These are phyloP conservation scores for Coelogynopora nodosa DNA, from an alignment of 2,888 invertebrate genomes.

Conservation along the genomic window DNA sequence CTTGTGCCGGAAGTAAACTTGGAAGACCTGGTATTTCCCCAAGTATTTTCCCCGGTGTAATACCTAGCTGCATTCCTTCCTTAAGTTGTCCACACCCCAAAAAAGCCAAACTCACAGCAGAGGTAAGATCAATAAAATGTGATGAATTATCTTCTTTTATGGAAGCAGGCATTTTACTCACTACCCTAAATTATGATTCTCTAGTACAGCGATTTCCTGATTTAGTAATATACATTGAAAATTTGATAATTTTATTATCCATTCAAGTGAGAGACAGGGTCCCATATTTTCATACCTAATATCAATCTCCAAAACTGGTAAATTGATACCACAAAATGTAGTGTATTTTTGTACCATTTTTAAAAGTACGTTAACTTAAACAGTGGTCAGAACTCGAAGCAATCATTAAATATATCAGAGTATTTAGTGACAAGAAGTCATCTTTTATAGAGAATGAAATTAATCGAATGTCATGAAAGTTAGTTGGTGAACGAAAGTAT, in stretches of 20 bases:
- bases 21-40: neutral
- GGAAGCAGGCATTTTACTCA: neutral
- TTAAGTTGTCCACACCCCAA: neutral
- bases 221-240: neutral
- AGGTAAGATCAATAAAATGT: neutral
- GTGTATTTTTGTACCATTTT: neutral
- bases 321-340: neutral
- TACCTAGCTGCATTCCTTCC: neutral
- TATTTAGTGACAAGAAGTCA: neutral
- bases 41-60: neutral
- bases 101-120: neutral
- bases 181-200: neutral
- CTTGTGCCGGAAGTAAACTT: neutral
- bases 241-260: neutral
- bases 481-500: neutral
- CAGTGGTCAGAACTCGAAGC: neutral
- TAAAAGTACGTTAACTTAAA: neutral
- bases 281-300: neutral
- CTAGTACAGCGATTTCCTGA: neutral
- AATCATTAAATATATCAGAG: neutral
- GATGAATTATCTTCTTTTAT: neutral
- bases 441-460: neutral
- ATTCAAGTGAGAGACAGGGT: neutral
- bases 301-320: neutral
- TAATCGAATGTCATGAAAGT: no score